Conservation (phyloP, 2,888 invertebrate genomes). For the Mythimna albipuncta region DNA sequence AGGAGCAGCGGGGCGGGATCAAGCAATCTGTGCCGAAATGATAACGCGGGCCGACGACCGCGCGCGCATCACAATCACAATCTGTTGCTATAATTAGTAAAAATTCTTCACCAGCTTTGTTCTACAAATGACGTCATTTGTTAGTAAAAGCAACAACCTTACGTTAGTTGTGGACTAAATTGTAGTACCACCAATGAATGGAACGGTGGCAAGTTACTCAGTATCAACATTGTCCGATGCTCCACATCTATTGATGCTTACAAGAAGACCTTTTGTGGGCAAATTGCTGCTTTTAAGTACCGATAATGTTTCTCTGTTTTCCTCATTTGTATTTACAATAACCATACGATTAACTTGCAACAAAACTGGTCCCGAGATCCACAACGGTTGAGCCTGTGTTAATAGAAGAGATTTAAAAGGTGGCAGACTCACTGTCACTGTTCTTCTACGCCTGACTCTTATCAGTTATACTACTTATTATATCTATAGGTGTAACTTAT, state of each 20-base stretch:
- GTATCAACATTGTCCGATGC: conserved; percentile 24
- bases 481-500: background rate
- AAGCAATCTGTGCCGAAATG: conserved; percentile 89
- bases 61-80: conserved; percentile 65
- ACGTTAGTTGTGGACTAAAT: conserved; percentile 40
- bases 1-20: conserved; percentile 74
- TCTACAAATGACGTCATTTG: conserved; percentile 59
- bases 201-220: conserved; percentile 10
- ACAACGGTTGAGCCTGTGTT: background rate
- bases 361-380: background rate
- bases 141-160: conserved; percentile 53
- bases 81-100: conserved; percentile 70
- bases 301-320: conserved; percentile 8
- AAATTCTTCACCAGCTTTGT: conserved; percentile 62
- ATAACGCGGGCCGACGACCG: conserved; percentile 87
- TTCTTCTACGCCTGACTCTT: background rate
- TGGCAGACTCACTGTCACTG: background rate
- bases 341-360: background rate
- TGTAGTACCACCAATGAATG: conserved; percentile 31
- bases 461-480: background rate
- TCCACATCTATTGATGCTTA: conserved; percentile 31
- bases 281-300: conserved; percentile 13
- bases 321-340: conserved; percentile 10
- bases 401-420: background rate
- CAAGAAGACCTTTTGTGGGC: conserved; percentile 15